Conservation (phyloP, 1,140 invertebrate species). For the Caerostris extrusa region DNA sequence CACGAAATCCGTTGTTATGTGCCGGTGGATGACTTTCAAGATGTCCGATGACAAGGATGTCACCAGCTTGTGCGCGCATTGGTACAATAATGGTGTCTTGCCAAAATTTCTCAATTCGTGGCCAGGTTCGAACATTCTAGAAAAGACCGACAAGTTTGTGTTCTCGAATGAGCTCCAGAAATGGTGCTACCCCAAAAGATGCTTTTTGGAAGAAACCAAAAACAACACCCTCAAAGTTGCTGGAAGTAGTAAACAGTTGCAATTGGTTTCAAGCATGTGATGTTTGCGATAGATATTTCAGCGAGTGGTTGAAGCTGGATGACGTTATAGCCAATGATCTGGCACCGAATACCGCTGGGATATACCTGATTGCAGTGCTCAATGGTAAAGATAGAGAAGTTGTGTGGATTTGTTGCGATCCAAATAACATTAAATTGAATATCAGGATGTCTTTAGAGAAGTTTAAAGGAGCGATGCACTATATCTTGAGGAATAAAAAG, state of each 20-base stretch:
- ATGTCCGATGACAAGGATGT: slow-evolving; percentile 42
- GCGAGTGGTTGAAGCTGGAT: neutral
- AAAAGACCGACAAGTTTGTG: neutral
- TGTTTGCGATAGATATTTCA: slow-evolving; percentile 31
- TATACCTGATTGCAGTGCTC: neutral
- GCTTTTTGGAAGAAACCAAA: slow-evolving; percentile 55
- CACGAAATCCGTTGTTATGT: slow-evolving; percentile 25
- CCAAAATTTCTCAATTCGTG: slow-evolving; percentile 23
- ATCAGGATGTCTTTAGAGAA: neutral
- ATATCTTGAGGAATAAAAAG: slow-evolving; percentile 23
- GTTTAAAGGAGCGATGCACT: neutral
- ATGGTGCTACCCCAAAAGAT: slow-evolving; percentile 61
- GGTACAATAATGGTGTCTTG: slow-evolving; percentile 40
- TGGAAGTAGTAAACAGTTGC: slow-evolving; percentile 40
- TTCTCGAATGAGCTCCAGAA: slow-evolving; percentile 52
- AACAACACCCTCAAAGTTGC: neutral
- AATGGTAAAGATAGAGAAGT: slow-evolving; percentile 15
- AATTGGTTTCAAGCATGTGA: slow-evolving; percentile 20
- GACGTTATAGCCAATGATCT: neutral
- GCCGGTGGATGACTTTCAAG: slow-evolving; percentile 50
- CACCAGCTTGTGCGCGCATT: slow-evolving; percentile 34
- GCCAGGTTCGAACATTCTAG: neutral
- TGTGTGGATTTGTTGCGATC: neutral
- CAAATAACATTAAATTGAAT: neutral
- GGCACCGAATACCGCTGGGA: neutral